Evolutionary conservation across 2,113 vertebrate genomes (phyloP).

Genomic region (Atlantisia rogersi): DNA sequence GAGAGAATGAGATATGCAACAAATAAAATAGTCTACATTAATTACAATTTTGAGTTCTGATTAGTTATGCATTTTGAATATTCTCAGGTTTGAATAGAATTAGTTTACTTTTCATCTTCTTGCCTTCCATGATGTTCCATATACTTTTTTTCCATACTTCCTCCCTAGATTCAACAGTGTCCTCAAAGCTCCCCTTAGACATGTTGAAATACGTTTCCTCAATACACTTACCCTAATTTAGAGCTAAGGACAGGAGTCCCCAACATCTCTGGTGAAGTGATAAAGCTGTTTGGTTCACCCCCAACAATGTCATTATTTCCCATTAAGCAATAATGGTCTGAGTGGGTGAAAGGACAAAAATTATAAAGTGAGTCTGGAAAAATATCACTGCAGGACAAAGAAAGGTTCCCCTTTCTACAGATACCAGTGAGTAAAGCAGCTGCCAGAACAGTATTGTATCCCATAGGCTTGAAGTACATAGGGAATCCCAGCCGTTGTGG

Average conservation of each 20-base stretch:
- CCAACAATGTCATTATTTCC: background rate
- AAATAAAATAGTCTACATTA: background rate
- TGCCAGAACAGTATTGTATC: background rate
- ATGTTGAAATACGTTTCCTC: background rate
- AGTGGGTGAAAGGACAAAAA: background rate
- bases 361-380: background rate
- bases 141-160: background rate
- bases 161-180: background rate
- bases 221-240: background rate
- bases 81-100: background rate
- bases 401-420: background rate
- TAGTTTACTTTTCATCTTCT: background rate
- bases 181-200: background rate
- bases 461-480: background rate
- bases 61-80: background rate
- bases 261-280: background rate
- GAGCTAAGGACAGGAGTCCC: background rate
- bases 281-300: background rate
- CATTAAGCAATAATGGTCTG: background rate
- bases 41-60: background rate
- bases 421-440: background rate
- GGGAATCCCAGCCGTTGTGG: background rate
- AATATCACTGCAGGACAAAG: background rate
- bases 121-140: background rate
- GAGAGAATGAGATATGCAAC: background rate